Base-by-base conservation (phyloP, 2,797 vertebrate species). In the Alfaro cultratus region DNA sequence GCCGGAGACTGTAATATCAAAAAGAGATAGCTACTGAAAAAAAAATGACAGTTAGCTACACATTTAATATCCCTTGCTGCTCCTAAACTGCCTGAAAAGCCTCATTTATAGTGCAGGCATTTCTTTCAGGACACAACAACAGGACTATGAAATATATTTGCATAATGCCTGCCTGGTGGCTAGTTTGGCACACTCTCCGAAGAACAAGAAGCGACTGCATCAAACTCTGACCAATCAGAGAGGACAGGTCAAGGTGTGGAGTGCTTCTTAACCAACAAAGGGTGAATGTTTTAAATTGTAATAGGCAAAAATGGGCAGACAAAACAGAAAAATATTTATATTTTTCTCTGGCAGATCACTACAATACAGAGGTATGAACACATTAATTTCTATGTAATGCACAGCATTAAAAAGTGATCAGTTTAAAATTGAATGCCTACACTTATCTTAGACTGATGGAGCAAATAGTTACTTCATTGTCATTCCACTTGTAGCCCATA, bases 131-230 rank as follows among this genome's bases (percentile, higher is more conserved):
- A 73, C 74, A 62, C 67, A 15, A 68, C 51, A 57, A 39, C 67
- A 72, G 46, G 67, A 72, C 49, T 76, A 76, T 76, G 31, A 72
- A 60, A 71, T 72, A 46, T 46, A 74, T 77, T 73, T 81, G 46
- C 68, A 81, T 77, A 77, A 72, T 72, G 41, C 51, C 67, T 80
- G 79, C 74, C 64, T 49, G n/a, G 51, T 80, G 51, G 51, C 51
- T 71, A 76, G 43, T 60, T 76, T 80, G 67, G 29, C 49, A 60
- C 74, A 71, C 16, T 51, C 43, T 60, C 51, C 34, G 34, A 23
- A 74, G 57, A 67, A 31, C 36, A 47, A 57, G 49, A 36, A 75
- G 41, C 26, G 23, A 60, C 51, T 80, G 74, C 67, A 68, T 49
- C 74, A 76, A 80, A 76, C 31, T 72, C 79, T 23, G 43, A 62